Evolutionary conservation across 1,140 invertebrate species (phyloP), one percentile per base, ranked within the genome.

Genomic region (Andricus grossulariae): DNA sequence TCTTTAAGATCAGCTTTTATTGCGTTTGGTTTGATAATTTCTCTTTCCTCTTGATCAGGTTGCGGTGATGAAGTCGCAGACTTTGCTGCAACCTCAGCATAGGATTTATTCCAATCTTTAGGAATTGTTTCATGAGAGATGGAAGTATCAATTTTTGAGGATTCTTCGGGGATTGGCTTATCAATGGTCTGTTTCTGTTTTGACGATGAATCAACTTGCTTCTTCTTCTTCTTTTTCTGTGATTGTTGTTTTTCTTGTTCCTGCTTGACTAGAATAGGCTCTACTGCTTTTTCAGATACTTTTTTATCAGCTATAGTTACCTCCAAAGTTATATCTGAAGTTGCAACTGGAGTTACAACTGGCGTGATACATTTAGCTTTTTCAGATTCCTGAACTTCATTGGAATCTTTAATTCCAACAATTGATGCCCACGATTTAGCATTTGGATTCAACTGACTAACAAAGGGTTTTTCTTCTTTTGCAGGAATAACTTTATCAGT

Each of bases 11-110:
- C 60, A 5, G n/a, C 50, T 32, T 75, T 76, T 21, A 80, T 19
- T 11, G 82, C 60, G 72, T 80, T 25, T 32, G 83, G 74, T 80
- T 83, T 84, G 0, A 79, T 1, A 12, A 79, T 71, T 13, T 60
- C 52, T 3, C 57, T 49, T n/a, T 85, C 78, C 25, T 83, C 79
- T 50, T 83, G 57, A 32, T 50, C 55, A n/a, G 10, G 18, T 55
- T 84, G 83, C 0, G 84, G 78, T 7, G 82, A 79, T 11, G 76
- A 71, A 60, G 60, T 74, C 13, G 75, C 77, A 4, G 89, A 90
- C 82, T 91, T 91, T 19, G 93, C 92, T 15, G 94, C 89, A 15
- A 94, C 91, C 87, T 93, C 91, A 50, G 93, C 93, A 76, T 94
- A 94, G 7, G 93, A 93, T 89, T 93, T 94, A 4, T 91, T 92